Base-by-base conservation (phyloP, 2,113 vertebrate genomes). In the Melospiza melodia region DNA sequence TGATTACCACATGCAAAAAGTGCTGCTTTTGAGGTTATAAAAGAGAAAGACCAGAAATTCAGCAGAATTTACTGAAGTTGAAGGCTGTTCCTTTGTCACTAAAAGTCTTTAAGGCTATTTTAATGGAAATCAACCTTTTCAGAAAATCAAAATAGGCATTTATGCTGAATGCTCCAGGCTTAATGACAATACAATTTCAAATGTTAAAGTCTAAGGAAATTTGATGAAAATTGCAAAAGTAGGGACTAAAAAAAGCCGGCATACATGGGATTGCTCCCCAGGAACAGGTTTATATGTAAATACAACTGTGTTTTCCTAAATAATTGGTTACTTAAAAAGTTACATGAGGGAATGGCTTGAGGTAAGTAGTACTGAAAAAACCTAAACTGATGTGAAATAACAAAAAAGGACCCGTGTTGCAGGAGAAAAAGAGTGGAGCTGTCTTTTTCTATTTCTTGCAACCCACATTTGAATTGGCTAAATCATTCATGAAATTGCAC, bases 111-210 rank as follows among this genome's bases (percentile, higher is more conserved):
- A 58, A 74, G 48, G 35, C 13, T 79, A 22, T 79, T 95, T 83
- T 80, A 73, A 84, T 83, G 51, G 58, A 94, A 94, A 92, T 43
- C 67, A 86, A 18, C 30, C 22, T 92, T 86, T 79, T 83, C 71
- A 37, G 67, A 77, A 90, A 17, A 88, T 63, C 49, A 72, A 68
- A 87, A 72, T 63, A 87, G 48, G 6, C 24, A 58, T 69, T 82
- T 87, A 35, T 54, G 12, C 12, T 92, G 48, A 35, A 55, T 73
- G 76, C 30, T 80, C 27, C n/a, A 48, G 90, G 72, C 30, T 86
- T 93, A 94, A 75, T 41, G 74, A 72, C 57, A 88, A 48, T 49
- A 39, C 14, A 48, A 74, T 44, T 81, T 84, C 65, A 92, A 80
- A 79, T 44, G 41, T 52, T 57, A 37, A 33, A 63, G 4, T 65